Evolutionary conservation across 2,797 vertebrate genomes (phyloP).

Genomic region (Alfaro cultratus): DNA sequence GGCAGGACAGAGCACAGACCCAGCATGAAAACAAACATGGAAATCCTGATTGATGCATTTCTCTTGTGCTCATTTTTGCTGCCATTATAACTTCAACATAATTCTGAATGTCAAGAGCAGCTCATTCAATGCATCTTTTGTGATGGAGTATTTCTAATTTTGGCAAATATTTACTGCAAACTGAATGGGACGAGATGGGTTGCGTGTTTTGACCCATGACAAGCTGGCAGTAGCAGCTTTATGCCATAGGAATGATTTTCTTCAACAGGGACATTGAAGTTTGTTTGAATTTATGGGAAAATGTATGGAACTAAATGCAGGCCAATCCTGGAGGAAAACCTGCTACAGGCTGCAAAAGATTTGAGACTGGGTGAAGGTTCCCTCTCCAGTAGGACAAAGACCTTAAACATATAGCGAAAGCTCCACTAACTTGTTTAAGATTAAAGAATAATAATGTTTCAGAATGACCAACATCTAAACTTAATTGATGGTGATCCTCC

Average conservation of each 20-base stretch:
- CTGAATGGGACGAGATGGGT: too few relatives aligned
- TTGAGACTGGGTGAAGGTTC: neutral
- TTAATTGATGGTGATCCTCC: neutral
- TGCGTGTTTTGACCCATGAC: too few relatives aligned
- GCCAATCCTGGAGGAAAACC: neutral
- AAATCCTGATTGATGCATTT: too few relatives aligned
- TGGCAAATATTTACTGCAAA: too few relatives aligned
- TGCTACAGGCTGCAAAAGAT: neutral
- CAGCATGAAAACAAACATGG: too few relatives aligned
- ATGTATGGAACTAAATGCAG: neutral
- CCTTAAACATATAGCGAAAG: neutral
- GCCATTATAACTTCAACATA: too few relatives aligned
- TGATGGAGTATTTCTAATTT: too few relatives aligned
- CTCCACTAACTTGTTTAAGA: neutral
- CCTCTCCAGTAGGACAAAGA: neutral
- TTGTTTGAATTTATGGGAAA: neutral
- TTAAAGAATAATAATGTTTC: neutral
- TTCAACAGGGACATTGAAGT: neutral
- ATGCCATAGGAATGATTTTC: neutral
- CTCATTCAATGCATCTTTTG: too few relatives aligned
- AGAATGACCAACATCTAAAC: neutral
- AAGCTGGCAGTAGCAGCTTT: neutral
- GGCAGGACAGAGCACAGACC: too few relatives aligned
- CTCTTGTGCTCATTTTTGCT: too few relatives aligned
- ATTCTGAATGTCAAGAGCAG: too few relatives aligned